Percentiles rank a stretch among this genome's conserved stretches.
Evolutionary conservation across 2,113 vertebrate species (phyloP).

Genomic region (Ctenodactylus gundi): DNA sequence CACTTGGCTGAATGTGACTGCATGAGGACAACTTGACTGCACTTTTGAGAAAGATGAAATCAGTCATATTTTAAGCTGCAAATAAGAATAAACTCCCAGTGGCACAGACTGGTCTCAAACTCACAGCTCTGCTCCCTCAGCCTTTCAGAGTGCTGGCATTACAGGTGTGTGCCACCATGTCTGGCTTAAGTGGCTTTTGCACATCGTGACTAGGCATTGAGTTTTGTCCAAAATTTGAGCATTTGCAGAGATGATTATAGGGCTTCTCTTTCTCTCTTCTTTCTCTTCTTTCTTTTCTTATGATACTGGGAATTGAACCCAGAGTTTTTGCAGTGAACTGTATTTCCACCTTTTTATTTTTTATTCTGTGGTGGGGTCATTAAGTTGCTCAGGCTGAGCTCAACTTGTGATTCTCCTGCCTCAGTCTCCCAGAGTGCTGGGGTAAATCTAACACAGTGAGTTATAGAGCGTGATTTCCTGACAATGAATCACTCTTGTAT

Average conservation of each 20-base stretch:
- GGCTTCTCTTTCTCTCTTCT: not conserved
- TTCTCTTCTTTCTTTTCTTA: too few relatives aligned
- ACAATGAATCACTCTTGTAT: not conserved
- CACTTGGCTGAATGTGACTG: too few relatives aligned
- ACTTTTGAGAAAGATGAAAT: too few relatives aligned
- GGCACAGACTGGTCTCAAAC: not conserved
- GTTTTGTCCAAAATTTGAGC: constrained; percentile 5
- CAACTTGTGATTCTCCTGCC: not conserved
- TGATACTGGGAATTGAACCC: too few relatives aligned
- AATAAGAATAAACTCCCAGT: too few relatives aligned
- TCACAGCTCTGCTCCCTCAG: not conserved
- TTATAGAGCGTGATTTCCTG: not conserved
- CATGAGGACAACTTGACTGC: too few relatives aligned
- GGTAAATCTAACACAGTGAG: not conserved
- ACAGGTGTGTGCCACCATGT: not conserved
- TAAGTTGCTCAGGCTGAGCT: not conserved
- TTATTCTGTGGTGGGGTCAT: not conserved
- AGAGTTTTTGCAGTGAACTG: too few relatives aligned
- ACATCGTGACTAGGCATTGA: not conserved
- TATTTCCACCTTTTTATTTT: too few relatives aligned
- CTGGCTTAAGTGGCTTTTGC: not conserved
- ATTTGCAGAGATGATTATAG: not conserved
- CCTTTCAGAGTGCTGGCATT: not conserved
- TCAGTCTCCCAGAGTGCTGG: not conserved
- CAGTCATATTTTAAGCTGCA: too few relatives aligned